Base-by-base conservation (phyloP, 2,888 invertebrate genomes). In the Hypselothyrea guttata region DNA sequence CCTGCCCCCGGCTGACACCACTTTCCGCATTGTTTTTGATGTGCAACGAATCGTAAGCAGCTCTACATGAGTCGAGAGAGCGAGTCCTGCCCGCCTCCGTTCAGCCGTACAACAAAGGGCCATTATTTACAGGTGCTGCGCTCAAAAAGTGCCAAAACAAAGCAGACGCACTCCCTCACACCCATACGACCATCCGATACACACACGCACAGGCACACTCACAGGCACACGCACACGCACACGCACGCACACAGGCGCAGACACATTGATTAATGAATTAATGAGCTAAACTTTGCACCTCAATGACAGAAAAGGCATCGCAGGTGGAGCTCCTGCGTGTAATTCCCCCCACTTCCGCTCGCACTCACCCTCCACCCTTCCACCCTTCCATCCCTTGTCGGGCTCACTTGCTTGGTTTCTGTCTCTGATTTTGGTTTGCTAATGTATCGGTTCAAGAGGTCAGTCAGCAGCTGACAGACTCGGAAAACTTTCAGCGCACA, bases 101-200 rank as follows among this genome's bases (percentile, higher is more conserved):
- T 65, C 72, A 78, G 79, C 68, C 79, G 72, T 75, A 84, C 79
- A 81, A 81, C 81, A 81, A 81, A 81, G 84, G 73, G 69, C 85
- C 85, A 81, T 81, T 81, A 81, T 84, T 78, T 81, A 78, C 81
- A 81, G 84, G 81, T 81, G 81, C 85, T 84, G 81, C 84, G 68
- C 82, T 45, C 78, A 70, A 82, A 81, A 84, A 81, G 84, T 81
- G 85, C 75, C 84, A 84, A 81, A 81, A 84, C 81, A 81, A 84
- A 84, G 78, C 81, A 82, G 75, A 78, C 78, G 71, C 72, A 71
- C 71, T 64, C 60, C 59, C 83, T 52, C 67, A 62, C 66, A 52
- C 65, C 31, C 64, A 44, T 46, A 9, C 42, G n/a, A n/a, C n/a
- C n/a, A n/a, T n/a, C n/a, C n/a, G n/a, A n/a, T n/a, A 30, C 33